Conservation (phyloP, 2,888 invertebrate species). For the Ashinkailepas kermadecensis region DNA sequence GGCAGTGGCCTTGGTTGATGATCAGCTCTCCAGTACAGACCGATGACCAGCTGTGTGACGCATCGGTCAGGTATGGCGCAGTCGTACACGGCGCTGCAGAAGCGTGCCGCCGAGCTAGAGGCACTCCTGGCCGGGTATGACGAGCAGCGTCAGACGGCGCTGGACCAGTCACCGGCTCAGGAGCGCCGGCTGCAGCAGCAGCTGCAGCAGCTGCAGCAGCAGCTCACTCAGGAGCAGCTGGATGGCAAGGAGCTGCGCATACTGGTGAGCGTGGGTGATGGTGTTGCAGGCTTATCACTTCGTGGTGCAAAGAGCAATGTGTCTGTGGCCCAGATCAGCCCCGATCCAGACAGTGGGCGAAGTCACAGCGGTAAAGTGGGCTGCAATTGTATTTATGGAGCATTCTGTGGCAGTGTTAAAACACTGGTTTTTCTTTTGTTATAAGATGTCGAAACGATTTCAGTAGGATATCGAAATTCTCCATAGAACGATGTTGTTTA, state of each 20-base stretch:
- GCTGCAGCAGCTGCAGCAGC: slow-evolving; percentile 69
- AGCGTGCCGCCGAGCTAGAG: slow-evolving; percentile 8
- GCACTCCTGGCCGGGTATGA: neutral
- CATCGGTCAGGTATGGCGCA: neutral
- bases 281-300: too few species aligned
- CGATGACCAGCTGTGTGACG: too few species aligned
- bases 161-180: slow-evolving; percentile 58
- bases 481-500: too few species aligned
- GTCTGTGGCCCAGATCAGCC: too few species aligned
- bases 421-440: slow-evolving; percentile 28
- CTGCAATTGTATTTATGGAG: too few species aligned
- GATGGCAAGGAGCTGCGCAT: slow-evolving; percentile 45
- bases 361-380: too few species aligned
- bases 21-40: too few species aligned
- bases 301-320: too few species aligned
- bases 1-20: too few species aligned
- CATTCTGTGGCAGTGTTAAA: too few species aligned
- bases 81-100: slow-evolving; percentile 11
- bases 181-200: slow-evolving; percentile 66
- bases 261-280: slow-evolving; percentile 26
- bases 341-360: too few species aligned
- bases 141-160: slow-evolving; percentile 52
- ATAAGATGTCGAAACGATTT: slow-evolving; percentile 32
- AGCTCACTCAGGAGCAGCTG: slow-evolving; percentile 45
- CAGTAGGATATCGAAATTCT: too few species aligned